Conservation (phyloP, 2,797 vertebrate genomes). For the Melanotaenia boesemani region DNA sequence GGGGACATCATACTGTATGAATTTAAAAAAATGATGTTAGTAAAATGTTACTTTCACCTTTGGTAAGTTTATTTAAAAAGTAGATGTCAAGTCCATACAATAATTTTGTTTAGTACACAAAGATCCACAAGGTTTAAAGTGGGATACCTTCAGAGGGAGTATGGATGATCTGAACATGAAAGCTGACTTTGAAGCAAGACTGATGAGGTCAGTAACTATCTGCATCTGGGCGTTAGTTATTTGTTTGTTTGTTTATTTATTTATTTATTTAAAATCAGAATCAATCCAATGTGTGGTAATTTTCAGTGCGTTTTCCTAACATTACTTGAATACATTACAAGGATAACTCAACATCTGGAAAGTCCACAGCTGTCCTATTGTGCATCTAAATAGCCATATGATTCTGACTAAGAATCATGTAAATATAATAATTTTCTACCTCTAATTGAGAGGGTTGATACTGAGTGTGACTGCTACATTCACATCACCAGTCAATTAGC, state of each 20-base stretch:
- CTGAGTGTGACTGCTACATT: not conserved
- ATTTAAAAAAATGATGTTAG: not conserved
- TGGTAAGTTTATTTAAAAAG: not conserved
- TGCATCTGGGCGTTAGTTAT: not conserved
- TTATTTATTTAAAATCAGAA: not conserved
- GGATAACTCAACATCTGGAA: not conserved
- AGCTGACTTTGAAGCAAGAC: not conserved
- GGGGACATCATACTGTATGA: not conserved
- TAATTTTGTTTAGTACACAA: not conserved
- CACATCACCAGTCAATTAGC: not conserved
- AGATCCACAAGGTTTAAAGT: not conserved
- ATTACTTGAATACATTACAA: not conserved
- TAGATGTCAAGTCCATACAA: not conserved
- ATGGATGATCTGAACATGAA: not conserved
- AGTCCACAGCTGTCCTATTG: not conserved
- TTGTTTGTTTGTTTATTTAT: no score
- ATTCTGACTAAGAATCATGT: not conserved
- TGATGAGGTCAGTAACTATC: not conserved
- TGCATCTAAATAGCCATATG: not conserved
- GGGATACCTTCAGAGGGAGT: not conserved
- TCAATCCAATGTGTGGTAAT: no score
- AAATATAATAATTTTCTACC: not conserved
- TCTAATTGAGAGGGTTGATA: not conserved
- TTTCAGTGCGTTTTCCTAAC: not conserved
- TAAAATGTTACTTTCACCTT: not conserved